Percentiles rank a stretch among this genome's conserved stretches.
phyloP scores from a whole-genome alignment of 2,797 vertebrate genomes.

The Clarias fuscus region DNA sequence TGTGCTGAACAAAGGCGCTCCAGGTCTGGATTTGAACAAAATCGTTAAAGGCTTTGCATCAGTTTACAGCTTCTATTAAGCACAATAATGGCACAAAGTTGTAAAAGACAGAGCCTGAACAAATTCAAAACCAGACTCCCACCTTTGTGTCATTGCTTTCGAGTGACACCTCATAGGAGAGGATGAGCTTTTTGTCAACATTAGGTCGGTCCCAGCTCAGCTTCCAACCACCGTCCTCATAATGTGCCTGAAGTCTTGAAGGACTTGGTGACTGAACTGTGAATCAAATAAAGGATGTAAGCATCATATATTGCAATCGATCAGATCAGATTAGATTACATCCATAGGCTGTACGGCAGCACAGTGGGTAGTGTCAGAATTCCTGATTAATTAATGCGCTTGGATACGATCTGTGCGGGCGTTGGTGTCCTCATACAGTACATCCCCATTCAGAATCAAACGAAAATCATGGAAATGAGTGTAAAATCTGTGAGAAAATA shows the following conservation, averaged over 20 bases:
- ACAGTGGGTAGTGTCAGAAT: not conserved
- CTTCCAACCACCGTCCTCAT: not conserved
- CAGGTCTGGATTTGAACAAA: too few species aligned
- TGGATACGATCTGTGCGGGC: not conserved
- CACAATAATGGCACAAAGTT: not conserved
- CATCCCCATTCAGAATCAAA: too few species aligned
- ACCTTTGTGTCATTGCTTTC: not conserved
- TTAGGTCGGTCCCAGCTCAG: slow-evolving; percentile 37
- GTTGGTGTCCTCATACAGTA: not conserved
- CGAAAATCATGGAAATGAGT: too few species aligned
- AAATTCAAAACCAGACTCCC: slow-evolving; percentile 5
- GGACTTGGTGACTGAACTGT: slow-evolving; percentile 41
- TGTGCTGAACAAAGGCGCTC: too few species aligned
- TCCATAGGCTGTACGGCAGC: not conserved
- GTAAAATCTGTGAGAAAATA: too few species aligned
- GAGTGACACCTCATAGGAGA: slow-evolving; percentile 16
- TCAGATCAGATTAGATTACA: not conserved
- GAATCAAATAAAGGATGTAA: not conserved
- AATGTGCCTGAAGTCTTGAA: not conserved
- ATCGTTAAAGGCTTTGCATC: not conserved
- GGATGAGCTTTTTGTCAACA: accelerated
- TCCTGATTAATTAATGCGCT: not conserved
- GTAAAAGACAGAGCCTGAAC: not conserved
- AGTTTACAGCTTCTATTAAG: not conserved
- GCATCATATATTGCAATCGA: not conserved